Evolutionary conservation across 2,888 invertebrate species (phyloP), one percentile per base, ranked within the genome.

Genomic region (Alloscopus bannaensis): DNA sequence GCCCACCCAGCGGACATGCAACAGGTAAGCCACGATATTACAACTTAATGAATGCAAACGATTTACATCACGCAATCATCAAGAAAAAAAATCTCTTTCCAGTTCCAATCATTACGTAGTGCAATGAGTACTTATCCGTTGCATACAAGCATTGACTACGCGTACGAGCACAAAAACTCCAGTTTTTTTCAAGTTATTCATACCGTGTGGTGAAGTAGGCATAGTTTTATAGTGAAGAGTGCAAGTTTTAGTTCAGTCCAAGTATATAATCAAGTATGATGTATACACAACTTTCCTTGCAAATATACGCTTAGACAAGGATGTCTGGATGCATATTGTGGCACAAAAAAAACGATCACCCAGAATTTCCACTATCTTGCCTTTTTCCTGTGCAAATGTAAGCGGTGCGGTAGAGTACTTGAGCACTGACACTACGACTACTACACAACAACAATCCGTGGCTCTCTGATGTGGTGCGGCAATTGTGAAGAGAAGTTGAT

Each of bases 1-100:
- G 84, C 76, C 85, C 85, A 85, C 85, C 85, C 85, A 81, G 60
- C 40, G 24, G 82, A 18, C 57, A 75, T 55, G 77, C 66, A 83
- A 81, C 83, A 85, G 82, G 85, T 85, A 85, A 83, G 79, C 81
- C 85, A 85, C 85, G 82, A 83, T 73, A 65, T 66, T 69, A 59
- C 71, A 75, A 72, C 75, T 80, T 84, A 84, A 85, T 85, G 84
- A 85, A 85, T 84, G 82, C 82, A 85, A 85, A 84, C 83, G 85
- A 85, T 80, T 82, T 81, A 72, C 82, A 85, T 83, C 85, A 85
- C 84, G 85, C 85, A 85, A 84, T 70, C 79, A 57, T 79, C 55
- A 45, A 31, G 20, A 36, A 31, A 31, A 68, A 68, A 68, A 36
- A 68, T 55, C 3, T 65, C 8, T 47, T 65, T 68, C 68, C 68